Percentiles rank a stretch among this genome's conserved stretches.
Conservation (phyloP, 2,797 vertebrate genomes). For the Syngnathus rostellatus region DNA sequence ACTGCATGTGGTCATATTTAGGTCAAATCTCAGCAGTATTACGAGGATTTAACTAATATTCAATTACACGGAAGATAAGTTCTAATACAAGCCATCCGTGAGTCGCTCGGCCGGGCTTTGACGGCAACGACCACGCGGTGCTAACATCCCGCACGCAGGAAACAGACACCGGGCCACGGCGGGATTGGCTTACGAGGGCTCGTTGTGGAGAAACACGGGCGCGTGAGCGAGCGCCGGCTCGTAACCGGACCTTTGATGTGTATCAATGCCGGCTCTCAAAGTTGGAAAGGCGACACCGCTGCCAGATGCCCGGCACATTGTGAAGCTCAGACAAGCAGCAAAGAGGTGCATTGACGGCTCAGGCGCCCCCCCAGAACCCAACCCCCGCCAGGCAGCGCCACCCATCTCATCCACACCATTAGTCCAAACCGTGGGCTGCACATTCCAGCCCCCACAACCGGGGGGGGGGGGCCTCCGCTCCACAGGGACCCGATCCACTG, state of each 20-base stretch:
- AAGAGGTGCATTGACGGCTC: not conserved
- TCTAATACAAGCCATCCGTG: constrained; percentile 41
- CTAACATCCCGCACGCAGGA: constrained; percentile 36
- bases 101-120: constrained; percentile 22
- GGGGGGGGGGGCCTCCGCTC: constrained; percentile 42
- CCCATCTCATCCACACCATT: constrained; percentile 44
- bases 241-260: constrained; percentile 11
- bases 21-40: constrained; percentile 52
- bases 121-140: constrained; percentile 32
- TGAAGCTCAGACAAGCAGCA: constrained; percentile 3
- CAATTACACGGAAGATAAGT: constrained; percentile 60
- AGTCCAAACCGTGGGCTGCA: constrained; percentile 41
- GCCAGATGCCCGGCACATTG: constrained; percentile 17
- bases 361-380: constrained; percentile 3
- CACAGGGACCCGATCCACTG: constrained; percentile 53
- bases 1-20: constrained; percentile 37
- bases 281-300: constrained; percentile 14
- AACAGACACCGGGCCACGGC: constrained; percentile 40
- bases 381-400: constrained; percentile 14
- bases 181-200: constrained; percentile 31
- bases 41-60: constrained; percentile 55
- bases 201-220: constrained; percentile 23
- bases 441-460: constrained; percentile 48
- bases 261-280: constrained; percentile 15
- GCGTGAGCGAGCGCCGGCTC: not conserved